A percentile compares a stretch with the other conserved stretches of the same genome.
phyloP scores from a whole-genome alignment of 2,113 vertebrate genomes.

The Phocoena phocoena region DNA sequence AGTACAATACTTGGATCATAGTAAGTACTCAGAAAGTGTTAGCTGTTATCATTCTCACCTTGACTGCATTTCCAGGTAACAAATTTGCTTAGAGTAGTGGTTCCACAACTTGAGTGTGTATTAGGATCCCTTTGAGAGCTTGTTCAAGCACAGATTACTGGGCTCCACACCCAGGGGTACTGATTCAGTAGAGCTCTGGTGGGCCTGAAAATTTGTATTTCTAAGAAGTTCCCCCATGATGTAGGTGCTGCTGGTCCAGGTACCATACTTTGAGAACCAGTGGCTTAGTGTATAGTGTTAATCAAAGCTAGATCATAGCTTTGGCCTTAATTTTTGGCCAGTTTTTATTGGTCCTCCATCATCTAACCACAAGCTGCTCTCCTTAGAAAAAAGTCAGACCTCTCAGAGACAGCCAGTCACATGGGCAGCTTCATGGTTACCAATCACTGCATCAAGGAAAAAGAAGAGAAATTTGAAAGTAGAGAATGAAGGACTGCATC shows the following conservation, averaged over 20 bases:
- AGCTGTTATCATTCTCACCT: not conserved
- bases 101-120: not conserved
- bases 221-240: not conserved
- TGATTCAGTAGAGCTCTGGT: not conserved
- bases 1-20: not conserved
- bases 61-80: not conserved
- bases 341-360: not conserved
- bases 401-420: not conserved
- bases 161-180: not conserved
- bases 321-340: not conserved
- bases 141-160: not conserved
- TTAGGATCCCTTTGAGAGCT: not conserved
- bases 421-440: not conserved
- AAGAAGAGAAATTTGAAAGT: not conserved
- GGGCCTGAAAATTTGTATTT: not conserved
- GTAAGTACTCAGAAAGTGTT: not conserved
- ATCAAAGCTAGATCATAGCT: not conserved
- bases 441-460: not conserved
- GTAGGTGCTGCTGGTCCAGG: not conserved
- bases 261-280: not conserved
- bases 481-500: not conserved
- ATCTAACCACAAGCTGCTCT: not conserved
- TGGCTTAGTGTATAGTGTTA: not conserved
- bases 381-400: not conserved
- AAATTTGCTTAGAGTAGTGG: not conserved